These are phyloP conservation scores for Campoletis sonorensis DNA, from an alignment of 1,140 invertebrate species.

Conservation along the genomic window DNA sequence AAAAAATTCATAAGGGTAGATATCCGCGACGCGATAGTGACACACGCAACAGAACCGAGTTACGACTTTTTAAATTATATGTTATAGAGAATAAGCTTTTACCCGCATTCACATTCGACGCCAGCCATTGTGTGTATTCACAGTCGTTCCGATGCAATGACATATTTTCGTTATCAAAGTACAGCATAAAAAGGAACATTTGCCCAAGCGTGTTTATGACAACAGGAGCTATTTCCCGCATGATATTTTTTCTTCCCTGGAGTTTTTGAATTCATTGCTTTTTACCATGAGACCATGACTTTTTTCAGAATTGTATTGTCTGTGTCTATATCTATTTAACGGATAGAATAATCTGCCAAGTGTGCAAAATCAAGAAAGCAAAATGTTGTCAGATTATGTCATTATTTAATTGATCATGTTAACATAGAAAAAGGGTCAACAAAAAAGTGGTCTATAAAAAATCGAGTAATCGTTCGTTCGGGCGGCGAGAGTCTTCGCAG, in stretches of 20 bases:
- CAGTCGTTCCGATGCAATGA: neutral
- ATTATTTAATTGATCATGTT: slow-evolving; percentile 23
- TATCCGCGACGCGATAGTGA: neutral
- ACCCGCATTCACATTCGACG: neutral
- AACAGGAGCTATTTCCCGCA: too few relatives aligned
- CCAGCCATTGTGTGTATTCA: neutral
- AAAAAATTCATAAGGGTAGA: neutral
- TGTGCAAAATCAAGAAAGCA: neutral
- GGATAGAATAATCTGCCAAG: neutral
- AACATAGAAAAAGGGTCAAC: neutral
- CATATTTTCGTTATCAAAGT: neutral
- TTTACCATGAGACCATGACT: too few relatives aligned
- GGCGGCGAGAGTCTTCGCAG: neutral
- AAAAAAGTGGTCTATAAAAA: slow-evolving; percentile 2
- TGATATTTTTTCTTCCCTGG: too few relatives aligned
- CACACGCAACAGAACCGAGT: neutral
- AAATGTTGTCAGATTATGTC: slow-evolving; percentile 1
- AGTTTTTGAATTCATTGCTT: too few relatives aligned
- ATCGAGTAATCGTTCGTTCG: slow-evolving; percentile 7
- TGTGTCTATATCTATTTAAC: too few relatives aligned
- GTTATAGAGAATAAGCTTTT: neutral
- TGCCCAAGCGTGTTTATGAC: too few relatives aligned
- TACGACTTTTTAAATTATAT: neutral
- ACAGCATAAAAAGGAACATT: neutral
- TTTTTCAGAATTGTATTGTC: too few relatives aligned